Evolutionary conservation across 2,888 invertebrate species (phyloP).

Genomic region (Perizoma affinitatum): DNA sequence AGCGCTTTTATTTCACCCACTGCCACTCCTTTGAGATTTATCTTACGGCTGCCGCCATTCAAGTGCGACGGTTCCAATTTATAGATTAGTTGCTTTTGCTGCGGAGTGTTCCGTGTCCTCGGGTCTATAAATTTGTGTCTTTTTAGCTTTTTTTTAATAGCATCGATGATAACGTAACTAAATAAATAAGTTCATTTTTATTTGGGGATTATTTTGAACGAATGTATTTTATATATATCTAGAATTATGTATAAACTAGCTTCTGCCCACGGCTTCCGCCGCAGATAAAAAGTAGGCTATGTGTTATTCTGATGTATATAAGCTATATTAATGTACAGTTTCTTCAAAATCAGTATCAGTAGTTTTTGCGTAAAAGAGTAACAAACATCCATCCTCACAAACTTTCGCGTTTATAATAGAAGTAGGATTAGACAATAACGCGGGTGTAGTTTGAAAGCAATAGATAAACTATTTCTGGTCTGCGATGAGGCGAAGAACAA

Average conservation of each 20-base stretch:
- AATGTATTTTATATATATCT: no score
- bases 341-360: no score
- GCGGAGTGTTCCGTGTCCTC: slow-evolving; percentile 19
- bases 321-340: no score
- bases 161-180: not conserved
- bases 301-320: no score
- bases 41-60: slow-evolving; percentile 46
- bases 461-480: slow-evolving; percentile 13
- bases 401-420: no score
- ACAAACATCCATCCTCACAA: no score
- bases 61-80: slow-evolving; percentile 48
- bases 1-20: slow-evolving; percentile 62
- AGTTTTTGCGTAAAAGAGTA: no score
- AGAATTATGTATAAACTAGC: no score
- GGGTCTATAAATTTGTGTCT: slow-evolving; percentile 13
- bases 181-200: no score
- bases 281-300: no score
- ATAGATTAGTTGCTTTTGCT: slow-evolving; percentile 38
- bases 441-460: not conserved
- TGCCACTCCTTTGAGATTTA: slow-evolving; percentile 55
- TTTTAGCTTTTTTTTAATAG: slow-evolving; percentile 1
- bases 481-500: slow-evolving; percentile 22
- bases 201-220: no score
- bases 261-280: no score
- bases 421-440: not conserved